Evolutionary conservation across 2,797 vertebrate species (phyloP).

Genomic region (Lepus townsendii): DNA sequence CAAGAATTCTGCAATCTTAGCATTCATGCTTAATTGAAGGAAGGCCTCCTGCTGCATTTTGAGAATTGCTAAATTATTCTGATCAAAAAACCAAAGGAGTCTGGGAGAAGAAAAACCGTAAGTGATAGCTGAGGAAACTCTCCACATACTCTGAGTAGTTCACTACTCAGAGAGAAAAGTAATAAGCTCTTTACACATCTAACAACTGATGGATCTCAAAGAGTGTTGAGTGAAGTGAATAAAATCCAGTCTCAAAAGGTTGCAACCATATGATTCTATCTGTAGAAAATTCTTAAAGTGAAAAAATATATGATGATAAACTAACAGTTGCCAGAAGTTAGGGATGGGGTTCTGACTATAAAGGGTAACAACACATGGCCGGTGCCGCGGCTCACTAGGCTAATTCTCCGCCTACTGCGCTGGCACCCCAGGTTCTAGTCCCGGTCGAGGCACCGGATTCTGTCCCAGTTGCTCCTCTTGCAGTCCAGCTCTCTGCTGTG

Average conservation of each 20-base stretch:
- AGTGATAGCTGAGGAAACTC: background rate
- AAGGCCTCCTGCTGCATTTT: background rate
- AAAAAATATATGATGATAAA: background rate
- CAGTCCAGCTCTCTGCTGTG: no score
- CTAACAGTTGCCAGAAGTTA: background rate
- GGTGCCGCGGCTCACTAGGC: no score
- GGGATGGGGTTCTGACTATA: accelerated
- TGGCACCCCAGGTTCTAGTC: no score
- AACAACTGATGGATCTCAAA: background rate
- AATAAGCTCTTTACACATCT: accelerated
- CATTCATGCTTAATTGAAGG: background rate
- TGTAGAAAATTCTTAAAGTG: background rate
- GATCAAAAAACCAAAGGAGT: background rate
- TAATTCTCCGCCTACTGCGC: no score
- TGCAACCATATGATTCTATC: background rate
- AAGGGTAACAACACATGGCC: no score
- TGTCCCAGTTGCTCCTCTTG: no score
- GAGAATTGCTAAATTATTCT: background rate
- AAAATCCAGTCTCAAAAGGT: background rate
- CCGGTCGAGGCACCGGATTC: no score
- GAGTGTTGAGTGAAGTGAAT: background rate
- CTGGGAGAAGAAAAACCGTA: background rate
- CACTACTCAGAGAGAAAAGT: background rate
- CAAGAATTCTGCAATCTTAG: background rate
- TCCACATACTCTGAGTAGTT: background rate